Evolutionary conservation across 2,797 vertebrate genomes (phyloP).

Genomic region (Prionace glauca): DNA sequence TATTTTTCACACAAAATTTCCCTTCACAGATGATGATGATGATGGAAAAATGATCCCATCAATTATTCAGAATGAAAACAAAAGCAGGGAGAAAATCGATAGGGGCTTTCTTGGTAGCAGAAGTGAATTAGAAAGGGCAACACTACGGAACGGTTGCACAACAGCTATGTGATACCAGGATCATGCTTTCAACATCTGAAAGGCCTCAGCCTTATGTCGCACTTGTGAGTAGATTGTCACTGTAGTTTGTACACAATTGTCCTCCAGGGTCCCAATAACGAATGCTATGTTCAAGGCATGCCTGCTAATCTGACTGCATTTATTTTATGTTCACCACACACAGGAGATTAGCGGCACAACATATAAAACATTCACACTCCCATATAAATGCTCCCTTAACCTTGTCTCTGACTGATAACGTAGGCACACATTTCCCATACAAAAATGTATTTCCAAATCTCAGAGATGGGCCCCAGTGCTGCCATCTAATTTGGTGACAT

Average conservation of each 20-base stretch:
- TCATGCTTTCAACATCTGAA: slow-evolving; percentile 39
- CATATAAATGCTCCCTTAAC: neutral
- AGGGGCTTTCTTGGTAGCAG: slow-evolving; percentile 54
- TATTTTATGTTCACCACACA: neutral
- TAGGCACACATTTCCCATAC: neutral
- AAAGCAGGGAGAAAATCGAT: slow-evolving; percentile 62
- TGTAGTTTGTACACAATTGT: neutral
- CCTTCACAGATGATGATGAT: slow-evolving; percentile 58
- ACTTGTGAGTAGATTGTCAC: slow-evolving; percentile 30
- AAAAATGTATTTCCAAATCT: neutral
- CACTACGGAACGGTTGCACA: slow-evolving; percentile 27
- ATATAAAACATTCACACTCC: neutral
- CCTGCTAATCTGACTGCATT: slow-evolving; percentile 7
- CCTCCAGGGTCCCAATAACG: neutral
- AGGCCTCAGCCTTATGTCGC: slow-evolving; percentile 28
- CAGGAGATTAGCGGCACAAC: neutral
- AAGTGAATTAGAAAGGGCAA: slow-evolving; percentile 47
- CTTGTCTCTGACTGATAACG: neutral
- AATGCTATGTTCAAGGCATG: neutral
- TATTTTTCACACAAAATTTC: slow-evolving; percentile 67
- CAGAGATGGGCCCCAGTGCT: neutral
- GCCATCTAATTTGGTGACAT: neutral
- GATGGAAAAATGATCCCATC: slow-evolving; percentile 60
- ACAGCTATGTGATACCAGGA: slow-evolving; percentile 39
- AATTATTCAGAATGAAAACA: slow-evolving; percentile 71